Conservation (phyloP, 2,888 invertebrate genomes). For the Andrena dorsata region DNA sequence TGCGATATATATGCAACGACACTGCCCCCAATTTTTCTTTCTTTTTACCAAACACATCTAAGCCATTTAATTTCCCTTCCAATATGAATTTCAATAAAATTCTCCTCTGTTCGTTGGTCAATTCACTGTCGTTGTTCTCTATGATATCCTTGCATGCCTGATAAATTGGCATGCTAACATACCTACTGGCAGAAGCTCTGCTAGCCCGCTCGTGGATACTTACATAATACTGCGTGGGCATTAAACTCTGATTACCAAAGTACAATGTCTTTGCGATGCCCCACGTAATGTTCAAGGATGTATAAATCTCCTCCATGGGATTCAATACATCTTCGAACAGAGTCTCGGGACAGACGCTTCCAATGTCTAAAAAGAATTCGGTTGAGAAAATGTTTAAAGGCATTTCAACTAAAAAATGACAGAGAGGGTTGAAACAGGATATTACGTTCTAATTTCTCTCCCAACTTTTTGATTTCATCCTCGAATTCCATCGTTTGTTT, state of each 20-base stretch:
- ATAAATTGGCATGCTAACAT: slow-evolving; percentile 90
- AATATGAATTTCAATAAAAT: slow-evolving; percentile 91
- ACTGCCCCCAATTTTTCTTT: slow-evolving; percentile 67
- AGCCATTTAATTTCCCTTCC: slow-evolving; percentile 94
- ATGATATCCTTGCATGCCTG: slow-evolving; percentile 88
- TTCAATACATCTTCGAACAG: slow-evolving; percentile 90
- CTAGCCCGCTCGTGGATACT: slow-evolving; percentile 93
- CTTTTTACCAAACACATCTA: slow-evolving; percentile 88
- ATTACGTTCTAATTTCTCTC: slow-evolving; percentile 86
- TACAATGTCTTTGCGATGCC: slow-evolving; percentile 94
- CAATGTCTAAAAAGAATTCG: slow-evolving; percentile 43
- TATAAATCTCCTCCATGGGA: slow-evolving; percentile 90
- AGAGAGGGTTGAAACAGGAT: too few species aligned
- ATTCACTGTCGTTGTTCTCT: slow-evolving; percentile 83
- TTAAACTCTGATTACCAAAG: slow-evolving; percentile 91
- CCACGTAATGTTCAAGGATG: slow-evolving; percentile 93
- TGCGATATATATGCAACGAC: slow-evolving; percentile 79
- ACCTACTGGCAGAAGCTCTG: slow-evolving; percentile 91
- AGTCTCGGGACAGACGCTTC: slow-evolving; percentile 82
- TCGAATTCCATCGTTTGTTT: slow-evolving; percentile 94
- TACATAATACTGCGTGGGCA: slow-evolving; percentile 92
- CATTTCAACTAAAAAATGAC: too few species aligned
- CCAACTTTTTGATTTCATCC: slow-evolving; percentile 90
- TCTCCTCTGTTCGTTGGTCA: slow-evolving; percentile 88
- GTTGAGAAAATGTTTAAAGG: neutral